Base-by-base conservation (phyloP, 2,113 vertebrate genomes). In the Seriola dumerili region DNA sequence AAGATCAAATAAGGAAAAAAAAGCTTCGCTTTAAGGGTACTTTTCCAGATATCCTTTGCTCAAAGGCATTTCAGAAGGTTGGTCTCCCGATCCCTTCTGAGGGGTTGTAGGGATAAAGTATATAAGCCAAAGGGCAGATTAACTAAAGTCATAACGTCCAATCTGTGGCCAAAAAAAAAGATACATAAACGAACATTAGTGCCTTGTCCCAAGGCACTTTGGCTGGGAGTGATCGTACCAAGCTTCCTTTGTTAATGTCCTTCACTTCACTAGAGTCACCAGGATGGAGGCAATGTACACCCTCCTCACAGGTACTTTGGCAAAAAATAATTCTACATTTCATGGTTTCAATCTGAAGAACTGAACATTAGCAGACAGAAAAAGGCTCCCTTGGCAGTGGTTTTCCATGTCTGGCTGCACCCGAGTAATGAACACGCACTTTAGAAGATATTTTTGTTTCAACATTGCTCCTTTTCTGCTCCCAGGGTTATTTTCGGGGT, bases 381-480 rank as follows among this genome's bases (percentile, higher is more conserved):
- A 84, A 79, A 61, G 46, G 9, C 59, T 86, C 81, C 75, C 76
- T 25, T 23, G 21, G 62, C 62, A 68, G 36, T 14, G 42, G 29
- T 82, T 90, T 79, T 82, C 46, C 25, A 21, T 85, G 73, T 85
- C 65, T 83, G 79, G 73, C 68, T 87, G 74, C 52, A 76, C 68
- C 12, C 10, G 8, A 23, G 36, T 70, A 79, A 76, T 84, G 72
- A 84, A 77, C 44, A 55, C 0, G 25, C 61, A 64, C 55, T 75
- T 81, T 40, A 25, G 59, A 67, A 84, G 74, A 67, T 36, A 36
- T 58, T 66, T 78, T 46, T 23, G 48, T 25, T 38, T 65, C 46
- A 58, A 44, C 11, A 38, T 40, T 4, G 29, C 40, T 61, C 8
- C 54, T 55, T 74, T 63, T 69, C 34, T 25, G 13, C 55, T 29